Evolutionary conservation across 2,113 vertebrate genomes (phyloP).

Genomic region (Zingel zingel): DNA sequence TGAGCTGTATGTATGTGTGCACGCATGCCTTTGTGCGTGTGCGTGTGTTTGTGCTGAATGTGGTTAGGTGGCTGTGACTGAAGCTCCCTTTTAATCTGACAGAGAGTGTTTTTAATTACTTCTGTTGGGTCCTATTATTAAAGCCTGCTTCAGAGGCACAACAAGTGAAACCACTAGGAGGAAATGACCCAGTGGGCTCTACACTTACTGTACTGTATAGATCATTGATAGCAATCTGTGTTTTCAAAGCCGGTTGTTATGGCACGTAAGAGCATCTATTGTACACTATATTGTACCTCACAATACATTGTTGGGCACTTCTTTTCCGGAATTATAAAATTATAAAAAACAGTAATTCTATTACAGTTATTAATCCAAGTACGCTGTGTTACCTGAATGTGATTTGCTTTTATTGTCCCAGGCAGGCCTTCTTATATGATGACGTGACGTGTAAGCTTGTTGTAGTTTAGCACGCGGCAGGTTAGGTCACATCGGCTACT

Average conservation of each 20-base stretch:
- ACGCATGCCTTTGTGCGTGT: constrained; percentile 48
- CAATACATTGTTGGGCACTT: constrained; percentile 19
- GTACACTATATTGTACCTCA: constrained; percentile 25
- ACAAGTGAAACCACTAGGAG: constrained; percentile 85
- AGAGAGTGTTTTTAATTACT: constrained; percentile 85
- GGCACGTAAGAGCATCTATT: constrained; percentile 36
- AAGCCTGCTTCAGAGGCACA: constrained; percentile 81
- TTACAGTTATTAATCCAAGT: no score
- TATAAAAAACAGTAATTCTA: no score
- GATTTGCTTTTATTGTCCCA: no score
- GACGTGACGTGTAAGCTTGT: no score
- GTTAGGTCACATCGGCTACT: no score
- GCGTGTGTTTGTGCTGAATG: constrained; percentile 70
- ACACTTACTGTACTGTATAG: constrained; percentile 51
- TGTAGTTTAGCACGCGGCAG: no score
- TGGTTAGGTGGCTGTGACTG: constrained; percentile 77
- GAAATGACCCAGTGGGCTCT: constrained; percentile 79
- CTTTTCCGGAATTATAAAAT: no score
- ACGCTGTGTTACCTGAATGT: no score
- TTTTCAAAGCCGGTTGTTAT: constrained; percentile 52
- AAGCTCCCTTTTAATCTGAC: constrained; percentile 86
- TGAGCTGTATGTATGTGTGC: constrained; percentile 59
- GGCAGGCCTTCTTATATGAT: no score
- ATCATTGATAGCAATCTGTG: constrained; percentile 65
- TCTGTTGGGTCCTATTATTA: constrained; percentile 86